Evolutionary conservation across 2,888 invertebrate genomes (phyloP), one percentile per base, ranked within the genome.

Genomic region (Andrena praecox): DNA sequence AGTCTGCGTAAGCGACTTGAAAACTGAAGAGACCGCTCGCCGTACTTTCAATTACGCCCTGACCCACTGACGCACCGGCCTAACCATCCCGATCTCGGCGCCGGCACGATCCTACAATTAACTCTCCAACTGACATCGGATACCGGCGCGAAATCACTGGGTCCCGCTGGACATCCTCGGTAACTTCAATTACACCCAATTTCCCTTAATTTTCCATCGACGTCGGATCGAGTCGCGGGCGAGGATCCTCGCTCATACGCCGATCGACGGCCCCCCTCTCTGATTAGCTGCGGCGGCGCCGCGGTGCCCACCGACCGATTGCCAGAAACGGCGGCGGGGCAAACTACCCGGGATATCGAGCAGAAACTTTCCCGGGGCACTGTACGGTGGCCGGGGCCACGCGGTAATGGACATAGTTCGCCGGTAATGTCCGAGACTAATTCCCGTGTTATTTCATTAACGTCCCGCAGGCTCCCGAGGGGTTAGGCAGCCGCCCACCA

Each of bases 371-470:
- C 70, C 59, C 48, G 54, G 62, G 29, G 67, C 63, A 35, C 77
- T 73, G 85, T 82, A 82, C 78, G 69, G 70, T 68, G 78, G 80
- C 85, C 81, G 87, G 85, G 89, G 56, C 56, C 63, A 16, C 89
- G 87, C 90, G 91, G 89, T 94, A 94, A 94, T 94, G 94, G 93
- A 93, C 94, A 94, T 94, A 93, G 94, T 94, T 94, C 91, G 93
- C 89, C 89, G 93, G 92, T 94, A 94, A 94, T 94, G 94, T 94
- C 94, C 94, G 93, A 93, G 93, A 94, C 94, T 94, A 94, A 94
- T 94, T 93, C 93, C 92, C 94, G 93, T 93, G 94, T 94, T 94
- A 94, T 94, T 94, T 94, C 93, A 94, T 94, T 94, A 94, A 93
- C 93, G 92, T 93, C 92, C 93, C 91, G 89, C 93, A 90, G 70